phyloP scores from a whole-genome alignment of 1,140 invertebrate genomes.

The Bombus pyrosoma region DNA sequence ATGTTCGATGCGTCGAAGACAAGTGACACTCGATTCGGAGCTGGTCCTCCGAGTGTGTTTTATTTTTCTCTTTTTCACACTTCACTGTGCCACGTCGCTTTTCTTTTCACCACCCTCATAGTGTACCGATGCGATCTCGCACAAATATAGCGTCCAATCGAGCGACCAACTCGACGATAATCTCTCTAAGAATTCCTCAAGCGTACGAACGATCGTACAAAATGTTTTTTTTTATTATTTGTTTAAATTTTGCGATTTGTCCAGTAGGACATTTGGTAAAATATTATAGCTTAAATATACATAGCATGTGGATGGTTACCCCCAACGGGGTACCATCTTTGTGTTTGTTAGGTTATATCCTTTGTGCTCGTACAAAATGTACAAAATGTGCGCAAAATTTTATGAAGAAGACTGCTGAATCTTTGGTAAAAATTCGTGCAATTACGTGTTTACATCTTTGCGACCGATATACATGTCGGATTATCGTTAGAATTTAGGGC shows the following conservation, averaged over 20 bases:
- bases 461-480: too few relatives aligned
- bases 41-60: conserved; percentile 66
- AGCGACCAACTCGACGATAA: neutral
- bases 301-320: too few relatives aligned
- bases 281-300: too few relatives aligned
- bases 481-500: too few relatives aligned
- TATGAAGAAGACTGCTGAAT: accelerated
- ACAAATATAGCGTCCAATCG: neutral
- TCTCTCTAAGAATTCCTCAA: neutral
- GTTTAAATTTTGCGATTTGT: too few relatives aligned
- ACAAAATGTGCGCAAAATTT: neutral
- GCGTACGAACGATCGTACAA: too few relatives aligned
- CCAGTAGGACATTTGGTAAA: too few relatives aligned
- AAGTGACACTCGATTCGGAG: conserved; percentile 78
- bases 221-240: too few relatives aligned
- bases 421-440: neutral
- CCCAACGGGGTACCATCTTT: too few relatives aligned
- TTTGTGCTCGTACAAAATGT: too few relatives aligned
- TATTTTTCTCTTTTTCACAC: conserved; percentile 68
- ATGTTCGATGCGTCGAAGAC: conserved; percentile 67
- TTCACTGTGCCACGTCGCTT: neutral
- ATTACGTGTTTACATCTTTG: too few relatives aligned
- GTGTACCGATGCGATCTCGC: neutral
- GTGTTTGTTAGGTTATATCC: too few relatives aligned
- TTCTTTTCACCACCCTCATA: conserved; percentile 1